Percentiles rank a stretch among this genome's conserved stretches.
phyloP scores from a whole-genome alignment of 2,113 vertebrate species.

The Pelobates fuscus region DNA sequence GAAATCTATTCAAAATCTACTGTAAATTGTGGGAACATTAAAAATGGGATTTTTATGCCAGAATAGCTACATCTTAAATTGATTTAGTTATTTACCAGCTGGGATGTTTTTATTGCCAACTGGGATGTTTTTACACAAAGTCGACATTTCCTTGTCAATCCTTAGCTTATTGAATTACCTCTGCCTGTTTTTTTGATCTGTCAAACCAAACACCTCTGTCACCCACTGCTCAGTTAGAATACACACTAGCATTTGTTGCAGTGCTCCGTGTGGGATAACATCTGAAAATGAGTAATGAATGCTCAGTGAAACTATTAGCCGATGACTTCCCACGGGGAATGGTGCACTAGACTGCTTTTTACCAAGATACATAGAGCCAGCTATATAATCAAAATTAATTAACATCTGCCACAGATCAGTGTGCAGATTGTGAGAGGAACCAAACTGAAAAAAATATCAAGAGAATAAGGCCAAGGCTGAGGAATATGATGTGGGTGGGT shows the following conservation, averaged over 20 bases:
- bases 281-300: constrained; percentile 4
- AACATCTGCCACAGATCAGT: constrained; percentile 24
- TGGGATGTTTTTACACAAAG: too few relatives aligned
- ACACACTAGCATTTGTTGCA: not conserved
- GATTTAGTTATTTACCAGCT: too few relatives aligned
- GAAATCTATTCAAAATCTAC: too few relatives aligned
- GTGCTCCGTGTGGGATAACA: not conserved
- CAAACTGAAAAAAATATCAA: not conserved
- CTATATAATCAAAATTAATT: not conserved
- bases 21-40: too few relatives aligned
- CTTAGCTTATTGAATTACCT: too few relatives aligned
- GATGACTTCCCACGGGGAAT: constrained; percentile 31
- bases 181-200: not conserved
- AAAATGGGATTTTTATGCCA: too few relatives aligned
- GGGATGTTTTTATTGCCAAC: too few relatives aligned
- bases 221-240: constrained; percentile 1
- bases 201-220: constrained; percentile 20
- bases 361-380: not conserved
- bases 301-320: not conserved
- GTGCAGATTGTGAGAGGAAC: constrained; percentile 9
- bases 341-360: constrained; percentile 9
- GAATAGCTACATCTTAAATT: too few relatives aligned
- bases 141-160: too few relatives aligned
- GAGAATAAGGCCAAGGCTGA: not conserved
- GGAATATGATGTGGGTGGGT: too few relatives aligned